Evolutionary conservation across 2,888 invertebrate genomes (phyloP).

Genomic region (Hoplodrina blanda): DNA sequence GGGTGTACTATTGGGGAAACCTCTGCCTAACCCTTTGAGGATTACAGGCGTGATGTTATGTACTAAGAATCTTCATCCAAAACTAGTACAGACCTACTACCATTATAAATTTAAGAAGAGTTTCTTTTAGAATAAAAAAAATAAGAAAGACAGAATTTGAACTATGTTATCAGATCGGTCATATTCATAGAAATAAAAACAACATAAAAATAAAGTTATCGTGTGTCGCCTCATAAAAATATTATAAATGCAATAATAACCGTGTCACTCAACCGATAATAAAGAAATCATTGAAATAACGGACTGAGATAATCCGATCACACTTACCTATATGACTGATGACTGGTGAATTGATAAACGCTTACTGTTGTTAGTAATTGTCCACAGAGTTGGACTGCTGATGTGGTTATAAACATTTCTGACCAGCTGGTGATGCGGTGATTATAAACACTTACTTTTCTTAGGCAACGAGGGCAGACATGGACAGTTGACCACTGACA

Average conservation of each 20-base stretch:
- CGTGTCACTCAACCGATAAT: conserved; percentile 15
- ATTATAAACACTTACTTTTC: conserved; percentile 91
- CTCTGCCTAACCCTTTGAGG: too few relatives aligned
- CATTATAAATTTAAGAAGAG: too few relatives aligned
- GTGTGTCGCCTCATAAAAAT: conserved; percentile 11
- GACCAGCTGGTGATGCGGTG: neutral
- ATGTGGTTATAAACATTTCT: neutral
- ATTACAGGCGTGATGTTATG: too few relatives aligned
- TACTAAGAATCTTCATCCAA: too few relatives aligned
- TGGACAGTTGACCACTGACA: conserved; percentile 98
- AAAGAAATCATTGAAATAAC: conserved; percentile 2
- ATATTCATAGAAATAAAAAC: conserved; percentile 23
- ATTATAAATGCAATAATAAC: conserved; percentile 5
- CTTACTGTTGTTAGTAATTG: conserved; percentile 93
- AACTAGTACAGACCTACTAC: too few relatives aligned
- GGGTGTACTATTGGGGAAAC: too few relatives aligned
- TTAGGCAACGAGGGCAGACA: conserved; percentile 96
- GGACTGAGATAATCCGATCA: neutral
- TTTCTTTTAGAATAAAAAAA: too few relatives aligned
- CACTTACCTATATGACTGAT: neutral
- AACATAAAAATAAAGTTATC: conserved; percentile 24
- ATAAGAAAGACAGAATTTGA: neutral
- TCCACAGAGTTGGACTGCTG: conserved; percentile 95
- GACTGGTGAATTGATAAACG: neutral
- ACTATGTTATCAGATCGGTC: neutral